These are phyloP conservation scores for Bombus confusus DNA, from an alignment of 1,140 invertebrate species.

Conservation along the genomic window DNA sequence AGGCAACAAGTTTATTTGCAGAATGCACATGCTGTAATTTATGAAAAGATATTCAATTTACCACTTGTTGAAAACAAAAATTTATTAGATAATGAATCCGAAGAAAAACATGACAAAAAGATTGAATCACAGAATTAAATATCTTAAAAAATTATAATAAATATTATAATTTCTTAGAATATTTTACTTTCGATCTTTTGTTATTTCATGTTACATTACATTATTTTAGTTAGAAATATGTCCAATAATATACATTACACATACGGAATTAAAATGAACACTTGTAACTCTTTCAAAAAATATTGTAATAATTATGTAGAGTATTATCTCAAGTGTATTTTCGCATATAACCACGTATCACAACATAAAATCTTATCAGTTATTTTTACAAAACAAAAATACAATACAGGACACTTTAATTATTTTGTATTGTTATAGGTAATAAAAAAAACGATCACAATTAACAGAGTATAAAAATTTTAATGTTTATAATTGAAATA, in stretches of 20 bases:
- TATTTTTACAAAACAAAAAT: not conserved
- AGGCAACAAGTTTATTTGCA: conserved; percentile 64
- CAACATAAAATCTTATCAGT: not conserved
- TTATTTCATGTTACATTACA: not conserved
- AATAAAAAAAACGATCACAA: not conserved
- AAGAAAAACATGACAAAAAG: not conserved
- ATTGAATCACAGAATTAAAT: not conserved
- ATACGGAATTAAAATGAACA: not conserved
- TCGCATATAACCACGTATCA: not conserved
- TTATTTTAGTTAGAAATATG: not conserved
- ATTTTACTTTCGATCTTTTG: not conserved
- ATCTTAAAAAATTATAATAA: not conserved
- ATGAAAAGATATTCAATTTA: conserved; percentile 61
- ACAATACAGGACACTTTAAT: no score
- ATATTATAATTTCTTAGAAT: not conserved
- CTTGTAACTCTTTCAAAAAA: not conserved
- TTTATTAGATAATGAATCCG: not conserved
- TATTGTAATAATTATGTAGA: not conserved
- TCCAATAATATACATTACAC: not conserved
- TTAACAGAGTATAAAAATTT: not conserved
- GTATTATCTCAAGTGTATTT: not conserved
- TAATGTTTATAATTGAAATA: not conserved
- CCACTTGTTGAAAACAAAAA: conserved; percentile 8
- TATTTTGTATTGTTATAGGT: not conserved
- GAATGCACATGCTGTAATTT: conserved; percentile 60